Conservation (phyloP, 2,888 invertebrate genomes). For the Alloplasta piceator region DNA sequence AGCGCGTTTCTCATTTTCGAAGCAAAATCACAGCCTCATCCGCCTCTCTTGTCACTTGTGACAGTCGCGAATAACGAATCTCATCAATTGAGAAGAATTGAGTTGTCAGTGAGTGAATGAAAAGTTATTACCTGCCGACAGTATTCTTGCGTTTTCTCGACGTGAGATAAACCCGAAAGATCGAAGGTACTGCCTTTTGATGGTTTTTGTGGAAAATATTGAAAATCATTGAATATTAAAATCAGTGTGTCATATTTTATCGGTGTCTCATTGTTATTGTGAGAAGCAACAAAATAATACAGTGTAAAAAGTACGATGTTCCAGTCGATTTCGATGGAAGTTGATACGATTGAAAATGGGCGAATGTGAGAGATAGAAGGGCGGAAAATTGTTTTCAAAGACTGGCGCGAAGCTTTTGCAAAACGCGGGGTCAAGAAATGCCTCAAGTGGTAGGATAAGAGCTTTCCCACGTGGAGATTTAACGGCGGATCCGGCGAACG, state of each 20-base stretch:
- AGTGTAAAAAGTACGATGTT: not conserved
- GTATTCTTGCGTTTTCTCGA: no score
- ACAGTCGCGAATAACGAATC: no score
- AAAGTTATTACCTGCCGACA: no score
- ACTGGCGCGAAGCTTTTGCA: not conserved
- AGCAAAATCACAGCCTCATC: no score
- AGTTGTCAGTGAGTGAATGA: no score
- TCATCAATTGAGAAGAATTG: no score
- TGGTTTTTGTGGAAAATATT: no score
- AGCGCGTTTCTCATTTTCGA: no score
- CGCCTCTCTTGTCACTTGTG: not conserved
- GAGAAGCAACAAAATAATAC: conserved; percentile 1
- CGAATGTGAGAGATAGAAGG: conserved; percentile 27
- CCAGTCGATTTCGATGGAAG: not conserved
- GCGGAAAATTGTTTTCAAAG: not conserved
- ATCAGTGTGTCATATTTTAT: no score
- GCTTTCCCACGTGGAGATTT: conserved; percentile 54
- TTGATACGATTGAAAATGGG: conserved; percentile 6
- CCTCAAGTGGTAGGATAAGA: conserved; percentile 43
- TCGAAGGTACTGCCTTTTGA: no score
- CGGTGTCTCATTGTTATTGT: not conserved
- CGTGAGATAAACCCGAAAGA: no score
- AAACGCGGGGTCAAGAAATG: conserved; percentile 31
- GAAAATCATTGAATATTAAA: no score
- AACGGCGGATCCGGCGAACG: conserved; percentile 21